Base-by-base conservation (phyloP, 2,888 invertebrate genomes). In the Ormyrus nitidulus region DNA sequence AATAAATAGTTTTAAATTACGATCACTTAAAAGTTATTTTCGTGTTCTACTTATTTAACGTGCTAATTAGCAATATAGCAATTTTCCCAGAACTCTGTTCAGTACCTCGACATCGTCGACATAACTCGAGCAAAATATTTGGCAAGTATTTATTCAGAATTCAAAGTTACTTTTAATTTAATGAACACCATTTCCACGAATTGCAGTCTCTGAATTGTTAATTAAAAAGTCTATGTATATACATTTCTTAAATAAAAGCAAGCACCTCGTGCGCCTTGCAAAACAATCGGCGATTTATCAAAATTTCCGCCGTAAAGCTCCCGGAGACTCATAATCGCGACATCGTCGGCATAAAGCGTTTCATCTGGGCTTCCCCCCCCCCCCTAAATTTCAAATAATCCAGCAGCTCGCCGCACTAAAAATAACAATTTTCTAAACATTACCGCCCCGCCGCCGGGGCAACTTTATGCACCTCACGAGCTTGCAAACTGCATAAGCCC, bases 401-500 rank as follows among this genome's bases (percentile, higher is more conserved):
- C n/a, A 44, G 46, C 49, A 3, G 11, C 10, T 2, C 44, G 19
- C 54, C 19, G 19, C 19, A 19, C 11, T 9, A 44, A 68, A 66
- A 65, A 8, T 10, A 68, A 61, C 59, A 58, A 75, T 75, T 70
- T 65, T 19, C 49, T 49, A 70, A 77, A 70, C n/a, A 53, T 19
- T n/a, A 44, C 44, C 2, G 11, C 19, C 19, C 19, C 19, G 19
- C 19, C 19, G 19, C 0, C 19, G 19, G 19, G 19, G 19, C 53
- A 68, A 68, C 53, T 77, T 49, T 56, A 62, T 69, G 8, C 64
- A 11, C 19, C n/a, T 10, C n/a, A 49, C 19, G 2, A 62, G 9
- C 54, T 10, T 56, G 54, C 10, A 34, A 71, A 66, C 51, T 64
- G 6, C 51, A 49, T 78, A 72, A 72, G 13, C 46, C 11, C 2